Evolutionary conservation across 1,140 invertebrate species (phyloP), one percentile per base, ranked within the genome.

Genomic region (Aphaenogaster floridana): DNA sequence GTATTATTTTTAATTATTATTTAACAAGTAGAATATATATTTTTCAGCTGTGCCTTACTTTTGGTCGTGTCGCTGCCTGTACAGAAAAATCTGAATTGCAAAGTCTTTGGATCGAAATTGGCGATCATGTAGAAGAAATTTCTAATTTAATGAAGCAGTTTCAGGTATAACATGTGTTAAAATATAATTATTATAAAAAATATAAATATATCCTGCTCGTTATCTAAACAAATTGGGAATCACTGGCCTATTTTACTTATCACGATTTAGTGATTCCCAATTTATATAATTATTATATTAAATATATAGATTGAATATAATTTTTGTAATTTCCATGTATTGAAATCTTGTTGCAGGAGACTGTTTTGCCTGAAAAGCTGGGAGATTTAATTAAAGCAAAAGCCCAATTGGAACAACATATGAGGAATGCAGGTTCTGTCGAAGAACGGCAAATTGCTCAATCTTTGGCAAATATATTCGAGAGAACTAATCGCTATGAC

Each of bases 301-400:
- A 68, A 81, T 52, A 77, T n/a, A 63, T 54, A 71, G 4, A 86
- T 79, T 9, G 50, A 9, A 45, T 63, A 39, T 84, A 45, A 77
- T 83, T 42, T 81, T 42, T 81, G 3, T 34, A 45, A 74, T 77
- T 28, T 64, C 8, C 2, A n/a, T 50, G 11, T 11, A 48, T 45
- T 21, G 3, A 45, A 59, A 39, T 78, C 79, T 50, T 85, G 92
- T 83, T 89, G 39, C 84, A 95, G 93, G 93, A 95, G 83, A 92
- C 92, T 63, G 84, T 94, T 72, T 77, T 96, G 28, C 95, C 95
- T 21, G 95, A 96, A 91, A 95, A 95, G 92, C 89, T 94, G 42
- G 93, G 90, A 54, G 93, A 95, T 84, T 88, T 96, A 66, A 93
- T 94, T 8, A 92, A 91, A 66, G 95, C 95, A 42, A 94, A 94